phyloP scores from a whole-genome alignment of 2,797 vertebrate genomes.

The Pantherophis alleghaniensis region DNA sequence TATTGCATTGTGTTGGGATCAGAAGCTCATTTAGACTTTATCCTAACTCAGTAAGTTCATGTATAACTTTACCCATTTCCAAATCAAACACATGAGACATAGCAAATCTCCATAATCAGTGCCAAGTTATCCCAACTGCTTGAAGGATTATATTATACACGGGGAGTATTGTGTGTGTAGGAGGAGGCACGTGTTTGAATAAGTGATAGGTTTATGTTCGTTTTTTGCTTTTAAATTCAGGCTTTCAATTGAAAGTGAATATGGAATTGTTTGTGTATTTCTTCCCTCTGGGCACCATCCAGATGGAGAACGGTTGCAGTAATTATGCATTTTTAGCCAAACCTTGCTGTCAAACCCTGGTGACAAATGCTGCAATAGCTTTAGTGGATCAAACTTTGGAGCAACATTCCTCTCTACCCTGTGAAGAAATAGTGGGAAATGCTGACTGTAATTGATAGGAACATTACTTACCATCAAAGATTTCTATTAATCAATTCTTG shows the following conservation, averaged over 20 bases:
- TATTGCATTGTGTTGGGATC: not conserved
- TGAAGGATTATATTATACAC: slow-evolving; percentile 23
- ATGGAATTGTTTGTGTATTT: slow-evolving; percentile 15
- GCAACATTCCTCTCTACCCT: not conserved
- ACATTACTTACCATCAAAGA: slow-evolving; percentile 18
- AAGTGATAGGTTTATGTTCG: not conserved
- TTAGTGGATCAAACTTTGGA: slow-evolving; percentile 22
- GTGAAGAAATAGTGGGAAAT: slow-evolving; percentile 35
- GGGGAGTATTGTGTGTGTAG: not conserved
- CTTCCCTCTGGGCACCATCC: not conserved
- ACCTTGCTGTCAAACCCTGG: not conserved
- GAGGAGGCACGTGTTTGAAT: not conserved
- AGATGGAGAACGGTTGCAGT: not conserved
- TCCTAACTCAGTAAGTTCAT: not conserved
- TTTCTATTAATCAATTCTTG: slow-evolving; percentile 36
- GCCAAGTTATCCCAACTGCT: slow-evolving; percentile 13
- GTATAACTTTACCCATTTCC: not conserved
- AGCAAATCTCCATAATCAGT: slow-evolving; percentile 10
- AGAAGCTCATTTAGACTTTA: not conserved
- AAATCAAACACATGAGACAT: slow-evolving; percentile 7
- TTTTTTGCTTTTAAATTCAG: slow-evolving; percentile 6
- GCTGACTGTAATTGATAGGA: not conserved
- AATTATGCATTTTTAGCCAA: not conserved
- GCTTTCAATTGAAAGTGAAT: slow-evolving; percentile 16
- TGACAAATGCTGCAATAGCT: slow-evolving; percentile 5